A percentile compares a stretch with the other conserved stretches of the same genome.
phyloP scores from a whole-genome alignment of 2,113 vertebrate genomes.

The Erythrolamprus reginae region DNA sequence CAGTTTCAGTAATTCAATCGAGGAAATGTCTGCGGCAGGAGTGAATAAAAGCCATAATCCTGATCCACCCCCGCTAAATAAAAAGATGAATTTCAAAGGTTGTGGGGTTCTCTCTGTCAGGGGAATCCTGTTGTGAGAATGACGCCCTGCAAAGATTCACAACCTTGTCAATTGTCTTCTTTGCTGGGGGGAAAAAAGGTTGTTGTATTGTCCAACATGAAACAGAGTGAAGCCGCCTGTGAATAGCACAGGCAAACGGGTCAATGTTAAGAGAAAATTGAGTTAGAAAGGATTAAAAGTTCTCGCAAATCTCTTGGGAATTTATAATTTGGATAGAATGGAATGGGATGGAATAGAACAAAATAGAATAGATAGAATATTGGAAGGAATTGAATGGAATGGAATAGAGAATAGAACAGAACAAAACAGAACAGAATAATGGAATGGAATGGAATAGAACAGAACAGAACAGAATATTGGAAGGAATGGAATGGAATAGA shows the following conservation, averaged over 20 bases:
- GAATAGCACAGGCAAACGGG: neutral
- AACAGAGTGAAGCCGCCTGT: accelerated
- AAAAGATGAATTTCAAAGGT: neutral
- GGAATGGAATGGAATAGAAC: no score
- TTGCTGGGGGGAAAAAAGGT: neutral
- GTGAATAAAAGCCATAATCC: neutral
- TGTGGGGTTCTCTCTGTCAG: neutral
- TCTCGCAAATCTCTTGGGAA: neutral
- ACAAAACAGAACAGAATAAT: no score
- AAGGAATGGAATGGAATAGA: no score
- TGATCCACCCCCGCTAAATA: neutral
- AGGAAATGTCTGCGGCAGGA: neutral
- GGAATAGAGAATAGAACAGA: no score
- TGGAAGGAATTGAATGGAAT: no score
- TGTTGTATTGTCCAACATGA: neutral
- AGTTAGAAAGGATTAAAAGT: neutral
- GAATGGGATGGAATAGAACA: no score
- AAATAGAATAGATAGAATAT: no score
- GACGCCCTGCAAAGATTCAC: neutral
- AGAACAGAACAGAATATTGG: no score
- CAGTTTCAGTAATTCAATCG: neutral
- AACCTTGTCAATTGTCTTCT: neutral
- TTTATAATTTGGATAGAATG: no score
- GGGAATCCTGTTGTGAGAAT: neutral
- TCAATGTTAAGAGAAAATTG: neutral